A percentile compares a stretch with the other conserved stretches of the same genome.
Conservation (phyloP, 2,888 invertebrate genomes). For the Parelbella ahira region DNA sequence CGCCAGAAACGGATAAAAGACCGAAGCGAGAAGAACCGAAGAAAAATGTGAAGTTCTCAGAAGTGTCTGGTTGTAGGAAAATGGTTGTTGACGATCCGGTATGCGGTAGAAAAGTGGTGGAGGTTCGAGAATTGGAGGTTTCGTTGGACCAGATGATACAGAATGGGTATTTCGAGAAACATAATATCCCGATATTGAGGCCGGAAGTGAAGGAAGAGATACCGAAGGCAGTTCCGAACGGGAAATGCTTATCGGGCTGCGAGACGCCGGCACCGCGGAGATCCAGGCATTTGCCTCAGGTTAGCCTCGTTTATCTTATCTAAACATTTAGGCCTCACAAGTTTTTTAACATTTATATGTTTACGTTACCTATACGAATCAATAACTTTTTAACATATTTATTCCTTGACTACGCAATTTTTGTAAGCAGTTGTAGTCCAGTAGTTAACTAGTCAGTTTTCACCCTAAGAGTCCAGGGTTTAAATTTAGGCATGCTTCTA, state of each 20-base stretch:
- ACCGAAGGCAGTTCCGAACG: constrained; percentile 53
- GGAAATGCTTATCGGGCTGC: constrained; percentile 56
- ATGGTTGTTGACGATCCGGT: constrained; percentile 71
- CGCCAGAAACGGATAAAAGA: constrained; percentile 48
- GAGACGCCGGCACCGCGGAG: constrained; percentile 47
- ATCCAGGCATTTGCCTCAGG: constrained; percentile 69
- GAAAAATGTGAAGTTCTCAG: constrained; percentile 75
- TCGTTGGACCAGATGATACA: constrained; percentile 76
- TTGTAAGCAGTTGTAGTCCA: too few relatives aligned
- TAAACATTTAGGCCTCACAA: too few relatives aligned
- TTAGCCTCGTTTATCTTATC: constrained; percentile 36
- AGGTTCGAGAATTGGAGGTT: constrained; percentile 71
- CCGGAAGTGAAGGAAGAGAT: constrained; percentile 52
- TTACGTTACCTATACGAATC: too few relatives aligned
- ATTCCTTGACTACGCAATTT: too few relatives aligned
- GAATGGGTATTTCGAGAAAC: constrained; percentile 74
- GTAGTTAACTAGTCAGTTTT: too few relatives aligned
- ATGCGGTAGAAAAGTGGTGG: constrained; percentile 65
- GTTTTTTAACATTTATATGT: too few relatives aligned
- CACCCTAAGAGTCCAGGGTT: too few relatives aligned
- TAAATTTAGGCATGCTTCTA: too few relatives aligned
- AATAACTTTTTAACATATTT: too few relatives aligned
- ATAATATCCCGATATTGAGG: constrained; percentile 64
- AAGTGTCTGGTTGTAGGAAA: constrained; percentile 73
- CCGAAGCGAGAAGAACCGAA: constrained; percentile 64